Evolutionary conservation across 2,888 invertebrate genomes (phyloP).

Genomic region (Acrobeloides nanus): DNA sequence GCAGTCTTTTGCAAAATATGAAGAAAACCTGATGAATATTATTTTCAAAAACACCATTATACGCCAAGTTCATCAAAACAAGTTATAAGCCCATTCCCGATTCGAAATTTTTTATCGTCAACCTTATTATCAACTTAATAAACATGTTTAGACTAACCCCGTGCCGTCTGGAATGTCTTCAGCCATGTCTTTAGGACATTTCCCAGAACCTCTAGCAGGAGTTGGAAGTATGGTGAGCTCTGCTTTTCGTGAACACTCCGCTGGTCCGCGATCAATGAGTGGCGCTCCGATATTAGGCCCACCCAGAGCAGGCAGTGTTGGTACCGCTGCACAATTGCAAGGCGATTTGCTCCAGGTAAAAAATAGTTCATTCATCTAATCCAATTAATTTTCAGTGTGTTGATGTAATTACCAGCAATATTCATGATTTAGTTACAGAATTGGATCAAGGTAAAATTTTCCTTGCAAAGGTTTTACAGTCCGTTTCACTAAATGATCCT

Average conservation of each 20-base stretch:
- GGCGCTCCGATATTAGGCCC: background rate
- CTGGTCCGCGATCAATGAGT: constrained; percentile 6
- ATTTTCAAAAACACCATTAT: no score
- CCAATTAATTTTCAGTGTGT: no score
- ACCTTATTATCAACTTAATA: background rate
- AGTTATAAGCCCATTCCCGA: no score
- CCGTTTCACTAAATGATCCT: no score
- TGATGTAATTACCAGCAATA: constrained; percentile 92
- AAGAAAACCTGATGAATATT: no score
- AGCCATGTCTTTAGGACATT: no score
- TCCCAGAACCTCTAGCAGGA: constrained; percentile 33
- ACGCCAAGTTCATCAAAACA: no score
- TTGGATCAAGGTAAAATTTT: constrained; percentile 59
- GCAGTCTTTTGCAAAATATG: no score
- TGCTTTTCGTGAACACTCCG: constrained; percentile 31
- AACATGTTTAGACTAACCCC: constrained; percentile 9
- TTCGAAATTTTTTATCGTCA: no score
- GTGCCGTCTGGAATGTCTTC: constrained; percentile 8
- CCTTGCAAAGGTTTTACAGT: no score
- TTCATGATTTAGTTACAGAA: constrained; percentile 91
- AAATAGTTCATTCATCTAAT: no score
- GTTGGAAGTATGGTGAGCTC: constrained; percentile 33
- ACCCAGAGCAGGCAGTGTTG: background rate
- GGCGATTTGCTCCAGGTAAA: constrained; percentile 70
- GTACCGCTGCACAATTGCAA: no score